Evolutionary conservation across 2,113 vertebrate genomes (phyloP).

Genomic region (Actenoides lindsayi): DNA sequence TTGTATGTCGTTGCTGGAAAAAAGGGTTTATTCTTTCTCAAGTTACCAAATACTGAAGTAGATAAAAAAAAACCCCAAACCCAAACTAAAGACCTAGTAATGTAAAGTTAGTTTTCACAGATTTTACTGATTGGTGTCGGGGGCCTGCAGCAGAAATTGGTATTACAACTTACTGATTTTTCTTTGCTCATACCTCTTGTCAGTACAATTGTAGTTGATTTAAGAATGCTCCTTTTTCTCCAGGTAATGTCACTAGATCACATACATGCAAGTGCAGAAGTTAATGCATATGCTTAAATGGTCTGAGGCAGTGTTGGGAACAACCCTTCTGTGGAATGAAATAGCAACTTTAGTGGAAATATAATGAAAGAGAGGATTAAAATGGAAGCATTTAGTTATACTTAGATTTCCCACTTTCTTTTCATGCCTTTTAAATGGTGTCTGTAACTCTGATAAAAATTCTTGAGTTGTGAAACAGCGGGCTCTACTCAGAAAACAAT

Average conservation of each 20-base stretch:
- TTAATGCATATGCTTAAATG: not conserved
- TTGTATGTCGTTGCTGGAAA: accelerated
- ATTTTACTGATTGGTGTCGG: not conserved
- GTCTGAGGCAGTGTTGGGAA: constrained; percentile 3
- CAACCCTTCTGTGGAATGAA: not conserved
- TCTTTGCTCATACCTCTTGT: not conserved
- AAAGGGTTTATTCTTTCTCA: constrained; percentile 1
- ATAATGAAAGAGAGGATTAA: not conserved
- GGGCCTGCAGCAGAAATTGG: not conserved
- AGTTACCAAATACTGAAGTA: not conserved
- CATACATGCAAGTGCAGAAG: not conserved
- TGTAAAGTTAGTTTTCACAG: not conserved
- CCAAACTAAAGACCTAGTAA: not conserved
- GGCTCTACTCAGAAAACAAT: constrained; percentile 28
- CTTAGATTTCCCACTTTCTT: constrained; percentile 23
- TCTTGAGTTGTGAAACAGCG: constrained; percentile 26
- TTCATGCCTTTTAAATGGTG: not conserved
- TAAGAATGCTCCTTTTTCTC: constrained; percentile 1
- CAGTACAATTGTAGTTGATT: not conserved
- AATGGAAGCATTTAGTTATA: constrained; percentile 23
- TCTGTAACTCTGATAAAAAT: constrained; percentile 31
- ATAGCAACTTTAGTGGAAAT: not conserved
- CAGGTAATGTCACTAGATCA: not conserved
- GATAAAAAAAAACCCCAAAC: not conserved
- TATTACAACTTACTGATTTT: not conserved